Percentiles rank a stretch among this genome's conserved stretches.
These are phyloP conservation scores for Agrilus planipennis DNA, from an alignment of 1,140 invertebrate species.

Conservation along the genomic window DNA sequence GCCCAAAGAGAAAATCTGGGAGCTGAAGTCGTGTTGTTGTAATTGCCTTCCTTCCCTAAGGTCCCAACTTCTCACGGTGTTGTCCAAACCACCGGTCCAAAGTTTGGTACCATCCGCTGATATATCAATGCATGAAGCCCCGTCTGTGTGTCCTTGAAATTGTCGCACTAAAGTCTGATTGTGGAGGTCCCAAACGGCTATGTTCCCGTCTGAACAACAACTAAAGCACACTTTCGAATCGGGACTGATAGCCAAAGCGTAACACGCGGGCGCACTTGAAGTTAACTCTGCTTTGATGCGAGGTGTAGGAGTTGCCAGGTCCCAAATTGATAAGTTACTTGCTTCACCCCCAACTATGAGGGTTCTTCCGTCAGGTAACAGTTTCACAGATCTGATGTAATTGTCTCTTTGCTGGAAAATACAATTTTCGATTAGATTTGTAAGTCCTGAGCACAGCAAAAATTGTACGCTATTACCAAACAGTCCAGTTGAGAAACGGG, in stretches of 20 bases:
- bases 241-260: conserved; percentile 91
- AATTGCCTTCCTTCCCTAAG: conserved; percentile 84
- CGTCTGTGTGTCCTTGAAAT: conserved; percentile 96
- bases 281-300: conserved; percentile 87
- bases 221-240: conserved; percentile 95
- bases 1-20: conserved; percentile 90
- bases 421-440: conserved; percentile 3
- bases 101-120: conserved; percentile 90
- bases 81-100: conserved; percentile 97
- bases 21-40: conserved; percentile 90
- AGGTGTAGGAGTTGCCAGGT: conserved; percentile 79
- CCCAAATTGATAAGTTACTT: conserved; percentile 92
- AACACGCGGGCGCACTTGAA: conserved; percentile 94
- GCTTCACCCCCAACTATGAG: conserved; percentile 96
- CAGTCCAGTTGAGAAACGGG: conserved; percentile 90
- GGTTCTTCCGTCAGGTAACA: conserved; percentile 88
- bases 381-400: conserved; percentile 94
- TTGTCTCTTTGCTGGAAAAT: conserved; percentile 74
- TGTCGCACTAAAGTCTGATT: conserved; percentile 87
- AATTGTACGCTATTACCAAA: conserved; percentile 48
- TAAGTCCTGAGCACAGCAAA: neutral
- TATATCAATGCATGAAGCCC: conserved; percentile 96
- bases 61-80: conserved; percentile 96
- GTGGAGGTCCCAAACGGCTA: conserved; percentile 90
- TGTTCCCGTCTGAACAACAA: conserved; percentile 92